Evolutionary conservation across 2,888 invertebrate species (phyloP), one percentile per base, ranked within the genome.

Genomic region (Drosophila lacicola): DNA sequence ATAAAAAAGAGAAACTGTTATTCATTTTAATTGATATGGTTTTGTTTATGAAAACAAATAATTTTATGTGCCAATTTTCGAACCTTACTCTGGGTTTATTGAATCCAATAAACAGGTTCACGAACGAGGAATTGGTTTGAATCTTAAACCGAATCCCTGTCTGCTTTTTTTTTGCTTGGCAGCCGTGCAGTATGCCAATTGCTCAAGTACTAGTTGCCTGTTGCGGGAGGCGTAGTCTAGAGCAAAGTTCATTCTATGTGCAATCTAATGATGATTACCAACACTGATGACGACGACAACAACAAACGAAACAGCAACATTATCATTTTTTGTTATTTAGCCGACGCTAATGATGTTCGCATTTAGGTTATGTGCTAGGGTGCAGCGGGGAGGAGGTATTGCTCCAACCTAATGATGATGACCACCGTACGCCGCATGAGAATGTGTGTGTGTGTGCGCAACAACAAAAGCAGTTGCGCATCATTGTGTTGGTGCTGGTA

Each of bases 321-420:
- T 89, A 87, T 87, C 82, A 80, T 82, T 90, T 88, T 90, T 89
- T 88, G 76, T 88, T 82, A 79, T 89, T 79, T 87, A 82, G 82
- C 73, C 81, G 74, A 82, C 80, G 83, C 88, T 90, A 90, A 91
- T 90, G 90, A 90, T 88, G 88, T 90, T 90, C 88, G 76, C 79
- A 80, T 78, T 88, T 80, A 65, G 71, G 53, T 65, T 53, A 58
- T 47, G 39, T 33, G 56, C 13, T 49, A 21, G 34, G 6, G 2
- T 11, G 46, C 29, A 45, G 69, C 61, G 62, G 56, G 66, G 69
- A 50, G 68, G 65, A 61, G 68, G 55, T 61, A 47, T 55, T 62
- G 76, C 58, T 58, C 42, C 72, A 88, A 88, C 82, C 86, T 90
- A 90, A 90, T 90, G 90, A 90, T 90, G 90, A 90, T 90, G 90